Base-by-base conservation (phyloP, 2,113 vertebrate species). In the Limanda limanda region DNA sequence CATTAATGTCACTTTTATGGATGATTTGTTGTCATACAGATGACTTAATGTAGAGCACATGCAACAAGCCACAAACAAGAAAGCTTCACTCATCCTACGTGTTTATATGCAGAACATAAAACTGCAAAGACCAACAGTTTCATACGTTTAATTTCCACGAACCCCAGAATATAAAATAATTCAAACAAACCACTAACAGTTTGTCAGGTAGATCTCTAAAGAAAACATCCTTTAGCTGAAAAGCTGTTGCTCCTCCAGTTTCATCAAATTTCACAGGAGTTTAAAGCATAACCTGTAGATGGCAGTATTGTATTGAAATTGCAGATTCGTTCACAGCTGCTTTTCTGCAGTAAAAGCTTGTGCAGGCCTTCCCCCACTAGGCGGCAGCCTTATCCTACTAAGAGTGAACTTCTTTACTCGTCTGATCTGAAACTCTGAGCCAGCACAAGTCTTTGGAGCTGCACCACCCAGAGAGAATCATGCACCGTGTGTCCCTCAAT, bases 301-400 rank as follows among this genome's bases (percentile, higher is more conserved):
- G 81, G 78, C 86, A 81, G 67, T 12, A 72, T 45, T 76, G 76
- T 21, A 60, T 25, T 15, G 56, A 8, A 68, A 40, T 15, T 27
- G 2, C 5, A 23, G 7, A 24, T 56, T 4, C 40, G 2, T 12
- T 6, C 13, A 35, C 35, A 54, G 24, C 25, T n/a, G 10, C 4
- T 40, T 4, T 55, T n/a, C 24, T 60, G 24, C 31, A 42, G 25
- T 20, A 11, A n/a, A 45, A 3, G 17, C 2, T 1, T 67, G 24
- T 70, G 15, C 55, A 52, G n/a, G 54, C 11, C 4, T 18, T 40
- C 3, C 0, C 4, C 80, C 90, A 84, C 86, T 88, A 90, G 92
- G 58, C 81, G 88, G 74, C 77, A 76, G 54, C 52, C 67, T 83
- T 66, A 60, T n/a, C 82, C 40, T 15, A 61, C n/a, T 51, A 2